Evolutionary conservation across 2,888 invertebrate species (phyloP).

Genomic region (Endotricha flammealis): DNA sequence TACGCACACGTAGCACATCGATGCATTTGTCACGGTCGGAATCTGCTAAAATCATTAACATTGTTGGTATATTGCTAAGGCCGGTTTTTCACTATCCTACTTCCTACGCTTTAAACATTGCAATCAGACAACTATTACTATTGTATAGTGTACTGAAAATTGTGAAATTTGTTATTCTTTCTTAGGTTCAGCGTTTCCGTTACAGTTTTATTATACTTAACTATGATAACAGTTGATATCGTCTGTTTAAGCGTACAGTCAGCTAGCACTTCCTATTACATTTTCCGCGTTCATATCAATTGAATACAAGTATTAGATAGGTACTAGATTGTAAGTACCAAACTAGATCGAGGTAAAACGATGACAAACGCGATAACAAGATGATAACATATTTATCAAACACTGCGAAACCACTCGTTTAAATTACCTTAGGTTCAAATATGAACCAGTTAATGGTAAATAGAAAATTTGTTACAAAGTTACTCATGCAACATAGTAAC

Average conservation of each 20-base stretch:
- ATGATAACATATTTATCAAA: conserved; percentile 49
- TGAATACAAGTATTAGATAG: conserved; percentile 29
- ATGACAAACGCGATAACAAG: conserved; percentile 52
- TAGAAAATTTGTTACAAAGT: no score
- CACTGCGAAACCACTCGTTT: conserved; percentile 34
- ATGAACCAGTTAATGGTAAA: not conserved
- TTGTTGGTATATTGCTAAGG: no score
- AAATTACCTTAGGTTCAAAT: conserved; percentile 15
- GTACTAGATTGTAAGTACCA: conserved; percentile 34
- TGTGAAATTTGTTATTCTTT: no score
- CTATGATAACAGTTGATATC: no score
- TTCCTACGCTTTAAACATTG: no score
- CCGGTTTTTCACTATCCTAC: no score
- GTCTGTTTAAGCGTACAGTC: not conserved
- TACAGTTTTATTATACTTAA: no score
- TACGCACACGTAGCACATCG: not conserved
- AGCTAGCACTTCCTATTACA: conserved; percentile 8
- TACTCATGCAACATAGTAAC: no score
- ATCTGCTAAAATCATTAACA: conserved; percentile 4
- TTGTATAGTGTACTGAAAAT: no score
- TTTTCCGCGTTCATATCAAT: conserved; percentile 29
- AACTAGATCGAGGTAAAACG: conserved; percentile 60
- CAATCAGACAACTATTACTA: no score
- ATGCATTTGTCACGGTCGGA: not conserved
- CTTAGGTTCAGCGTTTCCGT: no score